Evolutionary conservation across 1,140 invertebrate genomes (phyloP), one percentile per base, ranked within the genome.

Genomic region (Heliothis virescens): DNA sequence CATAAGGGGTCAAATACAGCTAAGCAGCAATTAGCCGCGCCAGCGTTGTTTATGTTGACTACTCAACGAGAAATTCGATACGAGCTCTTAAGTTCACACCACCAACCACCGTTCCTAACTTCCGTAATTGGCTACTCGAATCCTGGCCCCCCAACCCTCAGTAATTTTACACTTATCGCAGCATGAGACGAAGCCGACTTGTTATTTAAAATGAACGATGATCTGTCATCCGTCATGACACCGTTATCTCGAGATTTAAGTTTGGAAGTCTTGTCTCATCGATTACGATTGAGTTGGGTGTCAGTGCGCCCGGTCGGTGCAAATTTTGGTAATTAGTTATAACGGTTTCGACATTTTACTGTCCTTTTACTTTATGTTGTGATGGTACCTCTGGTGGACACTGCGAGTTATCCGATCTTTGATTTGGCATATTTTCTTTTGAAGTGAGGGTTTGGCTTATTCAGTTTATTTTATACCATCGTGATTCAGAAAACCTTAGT

Each of bases 101-200:
- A 78, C 79, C 83, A 69, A 79, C 77, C 77, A 59, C 80, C 83
- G 67, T 52, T 53, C 74, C 74, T 82, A 81, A 83, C 79, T 83
- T 82, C 76, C 67, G 76, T 89, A 90, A 90, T 89, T 88, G 87
- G 85, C 80, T 85, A 79, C 82, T 81, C 73, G 82, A 83, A 86
- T 21, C 73, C 47, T 53, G 47, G 59, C 48, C 85, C 82, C 63
- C 74, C 73, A 83, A 72, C 85, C 82, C 82, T 65, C 62, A 76
- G 88, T 82, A 87, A 89, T 81, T 88, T 81, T 85, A 79, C 52
- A 81, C 74, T 87, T 88, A 86, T 86, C 83, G 76, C 79, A 52
- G 74, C 55, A 76, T 41, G 77, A 86, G 81, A 80, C 79, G 81
- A 82, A 84, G 85, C 83, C 73, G 82, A 73, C 76, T 63, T 78